Conservation (phyloP, 2,888 invertebrate genomes). For the Pyrgus malvae region DNA sequence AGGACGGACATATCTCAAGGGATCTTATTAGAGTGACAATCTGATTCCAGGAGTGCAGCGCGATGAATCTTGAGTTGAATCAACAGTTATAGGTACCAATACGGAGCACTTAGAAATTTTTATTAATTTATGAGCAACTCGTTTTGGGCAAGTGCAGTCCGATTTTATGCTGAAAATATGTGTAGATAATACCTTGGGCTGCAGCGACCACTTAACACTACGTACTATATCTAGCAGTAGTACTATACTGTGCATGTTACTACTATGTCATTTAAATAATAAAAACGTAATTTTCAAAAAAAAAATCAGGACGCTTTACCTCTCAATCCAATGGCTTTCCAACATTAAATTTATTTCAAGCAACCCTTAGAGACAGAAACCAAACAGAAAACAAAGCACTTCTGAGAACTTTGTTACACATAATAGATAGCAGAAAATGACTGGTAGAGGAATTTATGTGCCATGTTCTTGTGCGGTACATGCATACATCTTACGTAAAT, state of each 20-base stretch:
- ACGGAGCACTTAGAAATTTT: not conserved
- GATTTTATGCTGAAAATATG: not conserved
- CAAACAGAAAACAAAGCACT: not conserved
- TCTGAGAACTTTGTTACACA: constrained; percentile 7
- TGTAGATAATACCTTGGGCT: too few species aligned
- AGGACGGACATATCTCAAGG: constrained; percentile 17
- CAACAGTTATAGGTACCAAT: not conserved
- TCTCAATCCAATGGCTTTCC: too few species aligned
- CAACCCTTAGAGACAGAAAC: too few species aligned
- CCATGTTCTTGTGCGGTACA: constrained; percentile 16
- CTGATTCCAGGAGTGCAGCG: constrained; percentile 13
- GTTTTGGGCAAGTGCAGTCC: not conserved
- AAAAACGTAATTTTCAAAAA: too few species aligned
- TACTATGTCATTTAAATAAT: too few species aligned
- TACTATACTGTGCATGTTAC: too few species aligned
- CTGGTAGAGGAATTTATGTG: constrained; percentile 18
- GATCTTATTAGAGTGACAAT: constrained; percentile 25
- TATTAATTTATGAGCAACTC: constrained; percentile 7
- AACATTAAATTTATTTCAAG: too few species aligned
- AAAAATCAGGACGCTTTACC: too few species aligned
- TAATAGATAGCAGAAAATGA: constrained; percentile 18
- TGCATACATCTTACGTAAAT: constrained; percentile 24
- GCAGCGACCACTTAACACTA: too few species aligned
- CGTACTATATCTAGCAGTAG: too few species aligned
- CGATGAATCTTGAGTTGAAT: constrained; percentile 15